These are phyloP conservation scores for Erpetoichthys calabaricus DNA, from an alignment of 2,797 vertebrate species.

Conservation along the genomic window DNA sequence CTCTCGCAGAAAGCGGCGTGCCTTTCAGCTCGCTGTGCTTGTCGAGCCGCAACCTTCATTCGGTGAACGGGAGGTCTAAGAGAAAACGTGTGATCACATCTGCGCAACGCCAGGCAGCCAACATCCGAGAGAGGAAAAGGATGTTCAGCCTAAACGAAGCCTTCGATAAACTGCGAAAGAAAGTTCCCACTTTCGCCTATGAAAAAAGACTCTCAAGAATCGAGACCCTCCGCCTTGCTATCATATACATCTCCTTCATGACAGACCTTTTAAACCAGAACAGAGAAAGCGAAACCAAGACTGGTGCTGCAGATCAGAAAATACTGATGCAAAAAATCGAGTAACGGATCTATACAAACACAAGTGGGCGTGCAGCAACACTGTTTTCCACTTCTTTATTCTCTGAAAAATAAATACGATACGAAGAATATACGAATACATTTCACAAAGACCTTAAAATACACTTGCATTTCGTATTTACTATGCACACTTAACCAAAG, in stretches of 20 bases:
- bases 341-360: background rate
- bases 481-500: too few species aligned
- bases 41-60: conserved; percentile 13
- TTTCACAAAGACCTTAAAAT: too few species aligned
- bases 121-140: conserved; percentile 77
- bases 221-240: conserved; percentile 83
- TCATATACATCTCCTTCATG: conserved; percentile 95
- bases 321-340: background rate
- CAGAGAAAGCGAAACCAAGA: conserved; percentile 16
- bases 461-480: too few species aligned
- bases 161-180: conserved; percentile 80
- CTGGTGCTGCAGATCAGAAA: background rate
- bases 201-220: conserved; percentile 90
- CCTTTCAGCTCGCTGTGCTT: conserved; percentile 6
- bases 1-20: conserved; percentile 9
- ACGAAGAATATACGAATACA: too few species aligned
- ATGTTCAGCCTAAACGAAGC: conserved; percentile 95
- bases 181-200: conserved; percentile 90
- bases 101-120: conserved; percentile 86
- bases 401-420: too few species aligned
- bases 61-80: conserved; percentile 48
- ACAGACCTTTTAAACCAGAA: conserved; percentile 66
- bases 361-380: background rate
- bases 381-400: too few species aligned
- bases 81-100: conserved; percentile 76